A percentile compares a stretch with the other conserved stretches of the same genome.
Evolutionary conservation across 2,888 invertebrate species (phyloP).

Genomic region (Orthonychiurus folsomi): DNA sequence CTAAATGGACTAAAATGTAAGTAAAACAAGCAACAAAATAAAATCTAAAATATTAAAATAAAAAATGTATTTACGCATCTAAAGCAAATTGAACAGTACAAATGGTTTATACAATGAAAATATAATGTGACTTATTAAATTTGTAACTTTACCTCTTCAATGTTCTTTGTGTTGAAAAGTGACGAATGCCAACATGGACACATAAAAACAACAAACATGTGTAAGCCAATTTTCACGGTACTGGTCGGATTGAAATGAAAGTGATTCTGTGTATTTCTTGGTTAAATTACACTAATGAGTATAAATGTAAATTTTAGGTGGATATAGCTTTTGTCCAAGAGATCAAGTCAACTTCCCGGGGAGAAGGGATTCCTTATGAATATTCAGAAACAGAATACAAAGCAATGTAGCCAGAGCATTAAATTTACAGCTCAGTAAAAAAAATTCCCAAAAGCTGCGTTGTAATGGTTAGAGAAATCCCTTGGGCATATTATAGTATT

Average conservation of each 20-base stretch:
- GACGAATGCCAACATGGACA: constrained; percentile 37
- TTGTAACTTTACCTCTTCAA: constrained; percentile 40
- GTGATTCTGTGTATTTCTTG: neutral
- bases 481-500: too few species aligned
- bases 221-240: constrained; percentile 15
- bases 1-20: neutral
- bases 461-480: neutral
- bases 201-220: constrained; percentile 38
- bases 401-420: neutral
- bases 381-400: neutral
- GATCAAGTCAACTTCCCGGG: neutral
- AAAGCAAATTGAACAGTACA: constrained; percentile 9
- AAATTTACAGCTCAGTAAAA: neutral
- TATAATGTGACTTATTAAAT: neutral
- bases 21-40: neutral
- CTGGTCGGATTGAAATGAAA: neutral
- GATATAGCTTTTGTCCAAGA: neutral
- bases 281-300: neutral
- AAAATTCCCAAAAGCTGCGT: neutral
- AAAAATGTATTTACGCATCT: neutral
- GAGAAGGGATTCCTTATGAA: neutral
- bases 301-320: constrained; percentile 4
- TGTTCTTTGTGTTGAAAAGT: constrained; percentile 35
- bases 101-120: constrained; percentile 7
- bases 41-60: neutral